Percentiles rank a stretch among this genome's conserved stretches.
These are phyloP conservation scores for Salticus scenicus DNA, from an alignment of 2,888 invertebrate genomes.

Conservation along the genomic window DNA sequence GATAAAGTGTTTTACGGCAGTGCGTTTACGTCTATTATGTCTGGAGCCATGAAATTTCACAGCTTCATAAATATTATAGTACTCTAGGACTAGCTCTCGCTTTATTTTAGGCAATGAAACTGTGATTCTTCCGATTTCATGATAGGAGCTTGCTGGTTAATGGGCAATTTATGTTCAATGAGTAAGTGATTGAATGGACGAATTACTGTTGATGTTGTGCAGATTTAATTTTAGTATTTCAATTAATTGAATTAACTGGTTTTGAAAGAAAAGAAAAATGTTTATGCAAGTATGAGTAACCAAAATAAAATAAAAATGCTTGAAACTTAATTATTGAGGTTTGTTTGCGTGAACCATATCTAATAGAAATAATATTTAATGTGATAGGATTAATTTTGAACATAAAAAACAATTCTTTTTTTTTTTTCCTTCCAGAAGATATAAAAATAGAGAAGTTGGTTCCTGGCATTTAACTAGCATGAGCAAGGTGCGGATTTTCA, in stretches of 20 bases:
- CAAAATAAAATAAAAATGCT: background rate
- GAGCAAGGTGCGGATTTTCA: too few species aligned
- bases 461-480: too few species aligned
- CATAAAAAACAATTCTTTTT: too few species aligned
- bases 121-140: background rate
- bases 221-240: background rate
- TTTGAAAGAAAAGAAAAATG: background rate
- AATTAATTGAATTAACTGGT: background rate
- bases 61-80: constrained; percentile 55
- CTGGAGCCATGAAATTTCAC: constrained; percentile 53
- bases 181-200: background rate
- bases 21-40: constrained; percentile 27
- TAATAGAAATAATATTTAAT: too few species aligned
- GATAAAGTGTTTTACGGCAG: constrained; percentile 43
- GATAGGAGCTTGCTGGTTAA: background rate
- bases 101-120: background rate
- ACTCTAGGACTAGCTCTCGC: background rate
- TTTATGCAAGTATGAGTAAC: background rate
- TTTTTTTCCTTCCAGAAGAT: too few species aligned
- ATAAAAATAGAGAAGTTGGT: too few species aligned
- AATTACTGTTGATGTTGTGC: too few species aligned
- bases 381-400: too few species aligned
- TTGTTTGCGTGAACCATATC: too few species aligned
- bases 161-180: background rate
- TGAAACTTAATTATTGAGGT: too few species aligned